A percentile compares a stretch with the other conserved stretches of the same genome.
Conservation (phyloP, 2,888 invertebrate species). For the Synanthedon formicaeformis region DNA sequence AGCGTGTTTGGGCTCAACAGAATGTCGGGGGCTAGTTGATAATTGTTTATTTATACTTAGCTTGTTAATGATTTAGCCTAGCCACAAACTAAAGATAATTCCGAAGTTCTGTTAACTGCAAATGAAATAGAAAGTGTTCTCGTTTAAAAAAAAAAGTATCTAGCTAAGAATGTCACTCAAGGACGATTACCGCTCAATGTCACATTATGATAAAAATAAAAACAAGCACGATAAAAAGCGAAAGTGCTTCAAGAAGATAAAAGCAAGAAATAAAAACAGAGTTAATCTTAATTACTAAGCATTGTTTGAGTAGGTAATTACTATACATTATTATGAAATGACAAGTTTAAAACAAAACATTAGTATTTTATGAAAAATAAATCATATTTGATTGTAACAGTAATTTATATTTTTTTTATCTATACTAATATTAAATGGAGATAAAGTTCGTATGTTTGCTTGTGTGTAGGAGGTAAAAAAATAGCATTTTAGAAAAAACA, state of each 20-base stretch:
- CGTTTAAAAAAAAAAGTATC: too few species aligned
- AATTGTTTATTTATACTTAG: too few species aligned
- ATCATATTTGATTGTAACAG: too few species aligned
- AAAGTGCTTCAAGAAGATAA: neutral
- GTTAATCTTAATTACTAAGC: neutral
- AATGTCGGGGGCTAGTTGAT: too few species aligned
- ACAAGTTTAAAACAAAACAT: neutral
- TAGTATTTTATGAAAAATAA: neutral
- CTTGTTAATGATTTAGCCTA: too few species aligned
- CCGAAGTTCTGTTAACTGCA: too few species aligned
- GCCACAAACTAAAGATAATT: too few species aligned
- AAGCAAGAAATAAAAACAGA: neutral
- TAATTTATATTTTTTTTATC: neutral
- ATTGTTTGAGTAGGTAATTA: neutral
- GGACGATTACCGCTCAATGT: constrained; percentile 25
- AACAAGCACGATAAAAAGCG: neutral
- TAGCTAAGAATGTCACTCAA: constrained; percentile 18
- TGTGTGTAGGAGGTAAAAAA: too few species aligned
- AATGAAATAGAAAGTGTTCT: too few species aligned
- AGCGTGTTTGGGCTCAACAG: too few species aligned
- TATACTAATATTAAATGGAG: neutral
- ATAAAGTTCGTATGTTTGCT: too few species aligned
- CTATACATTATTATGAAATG: neutral
- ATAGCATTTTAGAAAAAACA: too few species aligned
- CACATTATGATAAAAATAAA: constrained; percentile 13